Conservation (phyloP, 2,113 vertebrate species). For the Stigmatopora argus region DNA sequence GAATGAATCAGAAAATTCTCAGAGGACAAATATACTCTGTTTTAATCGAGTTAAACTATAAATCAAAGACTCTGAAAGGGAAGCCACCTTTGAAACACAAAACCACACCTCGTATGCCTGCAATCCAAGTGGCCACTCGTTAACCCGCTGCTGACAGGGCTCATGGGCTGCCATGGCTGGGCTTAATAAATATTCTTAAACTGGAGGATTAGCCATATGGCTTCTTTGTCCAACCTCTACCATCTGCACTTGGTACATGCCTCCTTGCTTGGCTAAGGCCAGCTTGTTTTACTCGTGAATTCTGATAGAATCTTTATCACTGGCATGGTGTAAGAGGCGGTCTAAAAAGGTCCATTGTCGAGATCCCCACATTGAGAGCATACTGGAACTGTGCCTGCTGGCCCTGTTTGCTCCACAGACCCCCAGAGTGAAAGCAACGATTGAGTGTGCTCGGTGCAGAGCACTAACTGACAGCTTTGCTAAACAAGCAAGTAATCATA, state of each 20-base stretch:
- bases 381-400: slow-evolving; percentile 58
- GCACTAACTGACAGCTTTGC: not conserved
- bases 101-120: slow-evolving; percentile 1
- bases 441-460: slow-evolving; percentile 49
- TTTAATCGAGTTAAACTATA: not conserved
- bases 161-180: slow-evolving; percentile 36
- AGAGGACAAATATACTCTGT: not conserved
- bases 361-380: slow-evolving; percentile 45
- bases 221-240: slow-evolving; percentile 50
- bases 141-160: slow-evolving; percentile 46
- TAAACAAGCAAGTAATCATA: not conserved
- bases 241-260: slow-evolving; percentile 36
- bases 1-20: not conserved
- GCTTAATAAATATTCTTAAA: slow-evolving; percentile 55
- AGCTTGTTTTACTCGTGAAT: slow-evolving; percentile 58
- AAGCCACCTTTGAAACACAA: not conserved
- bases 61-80: slow-evolving; percentile 26
- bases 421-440: slow-evolving; percentile 54
- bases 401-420: slow-evolving; percentile 47
- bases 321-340: slow-evolving; percentile 41
- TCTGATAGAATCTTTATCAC: slow-evolving; percentile 65
- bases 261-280: slow-evolving; percentile 28
- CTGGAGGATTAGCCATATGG: slow-evolving; percentile 63
- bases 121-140: slow-evolving; percentile 36
- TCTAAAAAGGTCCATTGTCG: slow-evolving; percentile 58